Evolutionary conservation across 2,888 invertebrate genomes (phyloP).

Genomic region (Dione juno): DNA sequence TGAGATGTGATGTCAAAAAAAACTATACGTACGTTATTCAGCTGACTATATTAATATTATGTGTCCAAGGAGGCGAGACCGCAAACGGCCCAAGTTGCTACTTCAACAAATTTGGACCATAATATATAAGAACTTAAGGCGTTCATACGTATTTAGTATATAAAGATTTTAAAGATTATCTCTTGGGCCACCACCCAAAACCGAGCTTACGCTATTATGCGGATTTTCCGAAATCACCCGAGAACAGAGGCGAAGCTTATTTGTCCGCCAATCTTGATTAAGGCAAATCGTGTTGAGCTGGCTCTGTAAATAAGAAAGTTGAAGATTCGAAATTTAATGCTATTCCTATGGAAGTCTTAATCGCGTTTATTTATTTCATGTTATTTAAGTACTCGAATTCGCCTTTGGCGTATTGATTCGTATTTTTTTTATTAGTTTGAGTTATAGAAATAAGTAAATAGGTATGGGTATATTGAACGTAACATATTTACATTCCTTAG

Average conservation of each 20-base stretch:
- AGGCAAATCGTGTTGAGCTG: constrained; percentile 45
- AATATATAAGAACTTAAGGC: not conserved
- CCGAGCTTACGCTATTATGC: constrained; percentile 40
- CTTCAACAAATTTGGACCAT: not conserved
- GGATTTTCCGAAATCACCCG: constrained; percentile 42
- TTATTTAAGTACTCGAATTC: constrained; percentile 3
- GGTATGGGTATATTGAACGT: not conserved
- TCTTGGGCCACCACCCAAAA: constrained; percentile 33
- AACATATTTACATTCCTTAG: not conserved
- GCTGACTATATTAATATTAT: too few relatives aligned
- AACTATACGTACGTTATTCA: too few relatives aligned
- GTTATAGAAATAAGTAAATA: not conserved
- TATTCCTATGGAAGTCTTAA: constrained; percentile 23
- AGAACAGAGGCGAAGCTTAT: constrained; percentile 45
- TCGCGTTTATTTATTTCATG: constrained; percentile 9
- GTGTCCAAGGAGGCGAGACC: too few relatives aligned
- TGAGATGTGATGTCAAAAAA: too few relatives aligned
- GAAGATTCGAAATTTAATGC: constrained; percentile 29
- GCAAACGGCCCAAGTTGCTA: not conserved
- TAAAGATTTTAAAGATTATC: constrained; percentile 25
- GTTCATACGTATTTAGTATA: constrained; percentile 7
- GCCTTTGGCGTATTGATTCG: not conserved
- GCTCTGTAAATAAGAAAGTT: constrained; percentile 46
- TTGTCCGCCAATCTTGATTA: constrained; percentile 55
- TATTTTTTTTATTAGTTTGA: not conserved